phyloP scores from a whole-genome alignment of 2,888 invertebrate species.

The Euclidia mi region DNA sequence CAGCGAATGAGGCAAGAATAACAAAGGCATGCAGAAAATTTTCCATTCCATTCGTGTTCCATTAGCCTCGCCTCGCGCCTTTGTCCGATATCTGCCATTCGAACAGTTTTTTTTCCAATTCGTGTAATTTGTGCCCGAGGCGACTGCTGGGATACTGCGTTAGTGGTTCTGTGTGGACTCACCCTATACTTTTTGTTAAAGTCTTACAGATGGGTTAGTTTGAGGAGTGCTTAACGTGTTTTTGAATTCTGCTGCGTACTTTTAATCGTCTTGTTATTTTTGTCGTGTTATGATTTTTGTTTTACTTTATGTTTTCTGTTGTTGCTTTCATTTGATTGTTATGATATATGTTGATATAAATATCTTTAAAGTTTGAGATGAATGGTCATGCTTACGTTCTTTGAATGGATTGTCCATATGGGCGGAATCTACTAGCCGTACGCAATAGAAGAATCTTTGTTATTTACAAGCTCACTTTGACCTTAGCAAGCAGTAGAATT shows the following conservation, averaged over 20 bases:
- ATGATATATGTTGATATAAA: too few relatives aligned
- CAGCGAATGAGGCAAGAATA: conserved; percentile 57
- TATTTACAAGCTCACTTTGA: too few relatives aligned
- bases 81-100: conserved; percentile 59
- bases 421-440: too few relatives aligned
- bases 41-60: conserved; percentile 70
- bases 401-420: too few relatives aligned
- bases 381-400: too few relatives aligned
- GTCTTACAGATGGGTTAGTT: conserved; percentile 16
- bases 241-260: conserved; percentile 5
- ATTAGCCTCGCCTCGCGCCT: conserved; percentile 65
- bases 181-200: conserved; percentile 21
- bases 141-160: conserved; percentile 42
- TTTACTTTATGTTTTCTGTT: too few relatives aligned
- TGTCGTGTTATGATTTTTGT: too few relatives aligned
- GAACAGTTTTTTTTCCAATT: conserved; percentile 49
- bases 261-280: too few relatives aligned
- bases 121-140: conserved; percentile 54
- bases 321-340: too few relatives aligned
- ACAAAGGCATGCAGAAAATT: conserved; percentile 66
- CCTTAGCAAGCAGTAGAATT: too few relatives aligned
- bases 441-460: too few relatives aligned
- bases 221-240: conserved; percentile 21
- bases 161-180: conserved; percentile 42
- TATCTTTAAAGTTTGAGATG: too few relatives aligned